Conservation (phyloP, 2,797 vertebrate species). For the Pteronotus mesoamericanus region DNA sequence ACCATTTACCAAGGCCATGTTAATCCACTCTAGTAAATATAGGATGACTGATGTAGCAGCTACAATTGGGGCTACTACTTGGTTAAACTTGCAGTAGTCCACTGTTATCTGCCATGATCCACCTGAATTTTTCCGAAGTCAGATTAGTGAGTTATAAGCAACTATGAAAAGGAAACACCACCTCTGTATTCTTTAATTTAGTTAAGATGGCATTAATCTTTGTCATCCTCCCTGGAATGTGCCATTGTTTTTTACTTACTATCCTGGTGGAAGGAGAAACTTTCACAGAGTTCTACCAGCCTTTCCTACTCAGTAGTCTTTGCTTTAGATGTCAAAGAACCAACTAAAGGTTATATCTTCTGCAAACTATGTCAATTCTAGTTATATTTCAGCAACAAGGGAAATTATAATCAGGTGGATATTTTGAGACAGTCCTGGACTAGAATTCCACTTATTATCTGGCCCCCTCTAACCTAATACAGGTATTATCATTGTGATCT, state of each 20-base stretch:
- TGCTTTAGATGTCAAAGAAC: background rate
- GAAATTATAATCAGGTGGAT: background rate
- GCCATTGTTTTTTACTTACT: background rate
- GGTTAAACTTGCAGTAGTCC: background rate
- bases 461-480: background rate
- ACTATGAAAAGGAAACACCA: background rate
- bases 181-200: background rate
- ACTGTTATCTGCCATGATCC: background rate
- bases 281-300: background rate
- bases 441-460: background rate
- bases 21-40: slow-evolving; percentile 7
- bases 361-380: background rate
- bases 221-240: background rate
- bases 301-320: background rate
- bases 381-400: background rate
- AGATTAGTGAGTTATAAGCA: background rate
- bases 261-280: background rate
- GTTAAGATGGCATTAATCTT: background rate
- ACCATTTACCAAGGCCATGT: slow-evolving; percentile 3
- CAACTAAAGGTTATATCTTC: background rate
- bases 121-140: background rate
- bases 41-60: background rate
- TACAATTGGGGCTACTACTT: background rate
- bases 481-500: background rate
- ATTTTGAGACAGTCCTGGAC: background rate